Conservation (phyloP, 2,113 vertebrate species). For the Bungarus multicinctus region DNA sequence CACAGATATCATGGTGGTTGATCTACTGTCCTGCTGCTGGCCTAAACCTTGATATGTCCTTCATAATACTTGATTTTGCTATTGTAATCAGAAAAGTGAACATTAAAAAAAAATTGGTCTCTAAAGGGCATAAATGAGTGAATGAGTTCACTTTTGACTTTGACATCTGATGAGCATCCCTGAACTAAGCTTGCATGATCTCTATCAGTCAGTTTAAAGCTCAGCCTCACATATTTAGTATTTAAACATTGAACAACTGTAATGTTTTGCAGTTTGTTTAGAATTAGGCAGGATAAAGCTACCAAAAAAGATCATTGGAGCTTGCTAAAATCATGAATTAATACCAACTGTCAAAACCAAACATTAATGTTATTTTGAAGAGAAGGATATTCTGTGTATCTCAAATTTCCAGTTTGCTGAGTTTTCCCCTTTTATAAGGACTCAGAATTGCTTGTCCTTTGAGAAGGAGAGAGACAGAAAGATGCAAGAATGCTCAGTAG, state of each 20-base stretch:
- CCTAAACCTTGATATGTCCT: not conserved
- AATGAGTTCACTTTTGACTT: constrained; percentile 33
- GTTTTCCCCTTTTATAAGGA: not conserved
- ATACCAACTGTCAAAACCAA: not conserved
- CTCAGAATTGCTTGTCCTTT: not conserved
- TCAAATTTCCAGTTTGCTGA: not conserved
- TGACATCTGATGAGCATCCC: constrained; percentile 36
- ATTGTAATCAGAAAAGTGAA: constrained; percentile 7
- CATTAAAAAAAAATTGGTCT: constrained; percentile 22
- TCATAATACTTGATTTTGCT: not conserved
- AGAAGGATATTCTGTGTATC: not conserved
- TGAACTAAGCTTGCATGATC: constrained; percentile 42
- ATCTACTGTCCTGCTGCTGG: not conserved
- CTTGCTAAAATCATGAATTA: constrained; percentile 6
- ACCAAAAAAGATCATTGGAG: not conserved
- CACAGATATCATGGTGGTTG: not conserved
- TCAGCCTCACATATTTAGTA: constrained; percentile 43
- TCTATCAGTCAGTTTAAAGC: constrained; percentile 41
- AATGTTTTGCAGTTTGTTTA: not conserved
- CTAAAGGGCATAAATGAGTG: constrained; percentile 29
- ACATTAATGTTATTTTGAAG: not conserved
- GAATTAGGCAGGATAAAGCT: constrained; percentile 18
- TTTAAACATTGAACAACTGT: constrained; percentile 25
- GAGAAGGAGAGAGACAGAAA: not conserved
- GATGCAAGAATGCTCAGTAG: not conserved